Evolutionary conservation across 2,888 invertebrate genomes (phyloP).

Genomic region (Nephrotoma guestfalica): DNA sequence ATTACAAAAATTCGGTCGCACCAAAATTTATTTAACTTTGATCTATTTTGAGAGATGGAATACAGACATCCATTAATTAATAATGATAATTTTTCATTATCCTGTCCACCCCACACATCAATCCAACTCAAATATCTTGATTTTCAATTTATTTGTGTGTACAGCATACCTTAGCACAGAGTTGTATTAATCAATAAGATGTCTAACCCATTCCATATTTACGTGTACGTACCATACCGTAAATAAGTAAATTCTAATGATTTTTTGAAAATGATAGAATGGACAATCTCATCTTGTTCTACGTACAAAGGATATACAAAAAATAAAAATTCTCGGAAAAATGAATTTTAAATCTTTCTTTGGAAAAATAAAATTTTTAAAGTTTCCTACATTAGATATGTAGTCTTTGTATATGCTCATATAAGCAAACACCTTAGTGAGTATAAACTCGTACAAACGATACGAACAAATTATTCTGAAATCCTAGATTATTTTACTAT

Average conservation of each 20-base stretch:
- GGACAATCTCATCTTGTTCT: background rate
- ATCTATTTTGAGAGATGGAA: background rate
- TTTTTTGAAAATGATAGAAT: background rate
- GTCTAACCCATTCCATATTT: background rate
- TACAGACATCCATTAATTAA: constrained; percentile 4
- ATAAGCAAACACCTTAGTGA: background rate
- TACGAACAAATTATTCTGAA: background rate
- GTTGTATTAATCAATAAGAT: background rate
- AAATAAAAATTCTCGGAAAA: background rate
- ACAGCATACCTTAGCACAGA: background rate
- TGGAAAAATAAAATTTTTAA: background rate
- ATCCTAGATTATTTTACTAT: background rate
- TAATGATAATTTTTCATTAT: constrained; percentile 8
- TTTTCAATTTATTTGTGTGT: background rate
- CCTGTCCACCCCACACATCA: constrained; percentile 10
- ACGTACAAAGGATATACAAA: background rate
- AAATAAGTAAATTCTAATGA: background rate
- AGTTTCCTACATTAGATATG: background rate
- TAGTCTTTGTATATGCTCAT: background rate
- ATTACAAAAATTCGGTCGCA: background rate
- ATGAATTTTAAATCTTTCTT: background rate
- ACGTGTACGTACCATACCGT: background rate
- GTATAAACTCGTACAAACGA: background rate
- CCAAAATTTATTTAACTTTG: background rate
- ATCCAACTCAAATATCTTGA: constrained; percentile 8